A percentile compares a stretch with the other conserved stretches of the same genome.
Conservation (phyloP, 92 coral and sea anemone species). For the Chrysogorgia sp. region DNA sequence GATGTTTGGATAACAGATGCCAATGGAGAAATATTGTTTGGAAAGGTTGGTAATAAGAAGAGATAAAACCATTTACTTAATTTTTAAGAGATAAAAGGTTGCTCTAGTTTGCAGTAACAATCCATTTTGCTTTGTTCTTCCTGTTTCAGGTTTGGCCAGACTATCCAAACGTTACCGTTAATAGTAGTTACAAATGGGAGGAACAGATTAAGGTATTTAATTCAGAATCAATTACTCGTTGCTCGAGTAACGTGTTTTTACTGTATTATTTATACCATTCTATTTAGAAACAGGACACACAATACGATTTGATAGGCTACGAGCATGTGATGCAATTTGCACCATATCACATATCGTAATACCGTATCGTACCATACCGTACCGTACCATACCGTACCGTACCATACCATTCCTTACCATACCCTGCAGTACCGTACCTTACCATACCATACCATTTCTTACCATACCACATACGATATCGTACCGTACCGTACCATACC, state of each 20-base stretch:
- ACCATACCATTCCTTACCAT: conserved; percentile 2
- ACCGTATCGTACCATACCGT: background rate
- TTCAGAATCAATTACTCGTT: no score
- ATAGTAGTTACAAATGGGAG: conserved; percentile 76
- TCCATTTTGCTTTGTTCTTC: background rate
- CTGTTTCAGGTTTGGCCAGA: conserved; percentile 86
- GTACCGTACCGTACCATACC: no score
- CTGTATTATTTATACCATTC: no score
- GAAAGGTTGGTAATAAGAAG: conserved; percentile 61
- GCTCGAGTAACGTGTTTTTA: no score
- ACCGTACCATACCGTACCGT: conserved; percentile 7
- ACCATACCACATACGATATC: no score
- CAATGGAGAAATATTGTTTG: conserved; percentile 65
- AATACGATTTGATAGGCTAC: background rate
- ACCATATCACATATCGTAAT: background rate
- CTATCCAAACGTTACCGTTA: conserved; percentile 62
- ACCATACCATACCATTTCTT: background rate
- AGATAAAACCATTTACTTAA: background rate
- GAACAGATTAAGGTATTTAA: conserved; percentile 72
- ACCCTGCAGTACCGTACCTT: background rate
- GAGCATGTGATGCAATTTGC: background rate
- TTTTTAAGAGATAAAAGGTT: background rate
- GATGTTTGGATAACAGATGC: conserved; percentile 86
- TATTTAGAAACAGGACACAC: no score
- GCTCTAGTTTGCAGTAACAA: background rate